Percentiles rank a stretch among this genome's conserved stretches.
phyloP scores from a whole-genome alignment of 2,888 invertebrate species.

The Zygaena filipendulae region DNA sequence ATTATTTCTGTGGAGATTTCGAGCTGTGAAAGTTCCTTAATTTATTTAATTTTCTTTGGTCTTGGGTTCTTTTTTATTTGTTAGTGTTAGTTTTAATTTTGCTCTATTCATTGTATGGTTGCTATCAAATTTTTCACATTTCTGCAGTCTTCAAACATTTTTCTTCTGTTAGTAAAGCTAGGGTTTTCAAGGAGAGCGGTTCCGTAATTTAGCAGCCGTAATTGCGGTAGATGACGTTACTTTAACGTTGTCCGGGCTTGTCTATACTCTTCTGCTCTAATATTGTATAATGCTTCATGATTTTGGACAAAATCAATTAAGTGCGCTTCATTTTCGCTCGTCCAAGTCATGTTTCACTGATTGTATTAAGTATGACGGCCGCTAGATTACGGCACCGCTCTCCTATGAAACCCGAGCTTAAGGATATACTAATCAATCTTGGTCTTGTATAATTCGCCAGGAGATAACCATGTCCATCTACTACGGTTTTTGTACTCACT shows the following conservation, averaged over 20 bases:
- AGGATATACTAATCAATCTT: background rate
- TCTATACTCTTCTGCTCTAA: no score
- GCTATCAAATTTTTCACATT: conserved; percentile 13
- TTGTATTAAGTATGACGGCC: no score
- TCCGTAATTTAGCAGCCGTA: no score
- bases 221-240: no score
- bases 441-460: background rate
- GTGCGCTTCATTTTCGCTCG: no score
- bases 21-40: background rate
- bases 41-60: background rate
- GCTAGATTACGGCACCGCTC: no score
- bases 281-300: no score
- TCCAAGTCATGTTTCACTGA: no score
- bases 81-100: background rate
- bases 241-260: no score
- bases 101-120: conserved; percentile 17
- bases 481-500: conserved; percentile 1
- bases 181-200: no score
- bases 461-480: background rate
- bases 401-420: no score
- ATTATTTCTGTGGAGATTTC: background rate
- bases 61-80: conserved; percentile 2
- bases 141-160: background rate
- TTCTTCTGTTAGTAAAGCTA: background rate
- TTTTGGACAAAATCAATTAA: no score